phyloP scores from a whole-genome alignment of 1,140 invertebrate species.

The Meloidogyne chitwoodi region DNA sequence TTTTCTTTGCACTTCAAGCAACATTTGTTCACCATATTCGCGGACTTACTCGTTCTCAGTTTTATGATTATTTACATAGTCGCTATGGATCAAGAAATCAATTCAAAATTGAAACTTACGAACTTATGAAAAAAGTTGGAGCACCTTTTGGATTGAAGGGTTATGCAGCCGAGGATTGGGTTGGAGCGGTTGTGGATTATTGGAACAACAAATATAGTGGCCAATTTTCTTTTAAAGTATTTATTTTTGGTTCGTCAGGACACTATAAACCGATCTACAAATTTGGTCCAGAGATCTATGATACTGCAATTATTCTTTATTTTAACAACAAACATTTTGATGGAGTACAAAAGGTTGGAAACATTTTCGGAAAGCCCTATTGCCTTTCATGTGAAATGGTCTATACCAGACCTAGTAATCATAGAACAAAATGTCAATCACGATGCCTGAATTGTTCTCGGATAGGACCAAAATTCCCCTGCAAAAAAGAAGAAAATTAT shows the following conservation, averaged over 20 bases:
- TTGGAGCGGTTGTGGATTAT: neutral
- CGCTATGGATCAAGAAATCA: neutral
- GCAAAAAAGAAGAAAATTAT: neutral
- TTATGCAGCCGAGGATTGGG: neutral
- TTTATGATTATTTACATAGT: neutral
- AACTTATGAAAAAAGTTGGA: neutral
- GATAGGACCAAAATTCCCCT: neutral
- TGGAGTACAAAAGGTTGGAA: neutral
- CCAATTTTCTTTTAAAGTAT: neutral
- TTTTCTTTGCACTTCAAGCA: neutral
- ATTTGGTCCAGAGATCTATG: neutral
- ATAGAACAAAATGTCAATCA: neutral
- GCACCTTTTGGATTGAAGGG: neutral
- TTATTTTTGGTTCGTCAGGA: neutral
- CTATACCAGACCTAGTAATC: neutral
- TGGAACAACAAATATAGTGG: neutral
- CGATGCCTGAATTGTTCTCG: neutral
- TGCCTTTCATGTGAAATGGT: slow-evolving; percentile 3
- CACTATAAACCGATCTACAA: neutral
- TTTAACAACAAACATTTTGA: neutral
- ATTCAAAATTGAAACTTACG: neutral
- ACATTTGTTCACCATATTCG: neutral
- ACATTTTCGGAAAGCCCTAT: neutral
- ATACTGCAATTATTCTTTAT: neutral
- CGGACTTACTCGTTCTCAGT: neutral